Evolutionary conservation across 2,113 vertebrate species (phyloP), one percentile per base, ranked within the genome.

Genomic region (Arenaria interpres): DNA sequence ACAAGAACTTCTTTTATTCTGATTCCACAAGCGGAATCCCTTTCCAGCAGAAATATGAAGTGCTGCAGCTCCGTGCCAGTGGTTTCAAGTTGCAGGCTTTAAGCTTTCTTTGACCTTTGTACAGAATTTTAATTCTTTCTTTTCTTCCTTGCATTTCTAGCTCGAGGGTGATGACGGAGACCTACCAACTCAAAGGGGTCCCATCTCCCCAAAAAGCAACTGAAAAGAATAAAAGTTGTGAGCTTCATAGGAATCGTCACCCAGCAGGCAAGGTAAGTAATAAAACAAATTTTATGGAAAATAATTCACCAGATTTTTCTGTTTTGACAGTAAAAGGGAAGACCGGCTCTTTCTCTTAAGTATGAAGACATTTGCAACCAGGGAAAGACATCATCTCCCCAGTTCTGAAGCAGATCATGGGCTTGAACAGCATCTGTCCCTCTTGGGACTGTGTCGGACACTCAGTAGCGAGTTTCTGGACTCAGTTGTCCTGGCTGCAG

Each of bases 41-140:
- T 97, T 90, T 93, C 89, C 92, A 95, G 96, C 88, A 97, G 95
- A 94, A 97, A 96, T 92, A 96, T 95, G 76, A 93, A 96, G 95
- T 94, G 71, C 74, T 0, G 64, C 92, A 85, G 90, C 95, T 96
- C 96, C 4, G 46, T 96, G 93, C 88, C 88, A 92, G 80, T 78
- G 96, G 91, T 97, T 98, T 98, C 96, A 94, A 96, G 93, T 96
- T 94, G 83, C 96, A 96, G 93, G 89, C 94, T 97, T 97, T 95
- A 96, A 96, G 94, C 78, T 96, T 96, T 97, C 96, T 57, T 62
- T 97, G 95, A 97, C 91, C 97, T 98, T 96, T 95, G 92, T 95
- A 95, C 89, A 97, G 93, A 93, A 92, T 97, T 97, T 92, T 96
- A 96, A 87, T 90, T 80, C 92, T 94, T 94, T 94, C 78, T 59